Evolutionary conservation across 2,113 vertebrate species (phyloP).

Genomic region (Egretta garzetta): DNA sequence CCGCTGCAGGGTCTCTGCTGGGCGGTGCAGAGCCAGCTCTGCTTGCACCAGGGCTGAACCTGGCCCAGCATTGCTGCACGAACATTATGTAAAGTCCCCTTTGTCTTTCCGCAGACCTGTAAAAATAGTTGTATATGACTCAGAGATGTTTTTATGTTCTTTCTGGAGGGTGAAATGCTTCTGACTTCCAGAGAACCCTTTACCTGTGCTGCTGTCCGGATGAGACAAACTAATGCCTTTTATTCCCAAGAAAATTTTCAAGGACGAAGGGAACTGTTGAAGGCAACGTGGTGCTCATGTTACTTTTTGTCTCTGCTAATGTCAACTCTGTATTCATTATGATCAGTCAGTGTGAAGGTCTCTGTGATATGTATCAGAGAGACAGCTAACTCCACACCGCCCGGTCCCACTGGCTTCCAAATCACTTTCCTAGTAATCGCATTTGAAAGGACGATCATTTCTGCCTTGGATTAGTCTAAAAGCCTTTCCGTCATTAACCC

Average conservation of each 20-base stretch:
- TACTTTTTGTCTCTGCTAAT: constrained; percentile 50
- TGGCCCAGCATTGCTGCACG: background rate
- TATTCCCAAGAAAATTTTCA: constrained; percentile 12
- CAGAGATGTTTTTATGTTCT: background rate
- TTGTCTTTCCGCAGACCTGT: background rate
- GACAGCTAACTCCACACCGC: constrained; percentile 13
- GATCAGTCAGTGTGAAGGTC: constrained; percentile 58
- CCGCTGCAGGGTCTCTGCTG: background rate
- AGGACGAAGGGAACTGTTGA: background rate
- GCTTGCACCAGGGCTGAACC: background rate
- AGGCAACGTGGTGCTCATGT: background rate
- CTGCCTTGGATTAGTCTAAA: constrained; percentile 43
- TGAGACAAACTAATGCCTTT: background rate
- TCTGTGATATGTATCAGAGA: constrained; percentile 24
- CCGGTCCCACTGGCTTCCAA: constrained; percentile 26
- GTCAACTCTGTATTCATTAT: constrained; percentile 62
- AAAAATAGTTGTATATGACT: background rate
- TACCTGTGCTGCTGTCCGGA: background rate
- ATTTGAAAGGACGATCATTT: constrained; percentile 1
- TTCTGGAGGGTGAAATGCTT: background rate
- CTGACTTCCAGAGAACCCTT: background rate
- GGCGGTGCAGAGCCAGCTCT: background rate
- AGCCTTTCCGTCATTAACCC: constrained; percentile 7
- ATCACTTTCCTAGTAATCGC: constrained; percentile 22
- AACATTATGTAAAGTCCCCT: background rate